A percentile compares a stretch with the other conserved stretches of the same genome.
Conservation (phyloP, 1,140 invertebrate species). For the Phymastichus coffea region DNA sequence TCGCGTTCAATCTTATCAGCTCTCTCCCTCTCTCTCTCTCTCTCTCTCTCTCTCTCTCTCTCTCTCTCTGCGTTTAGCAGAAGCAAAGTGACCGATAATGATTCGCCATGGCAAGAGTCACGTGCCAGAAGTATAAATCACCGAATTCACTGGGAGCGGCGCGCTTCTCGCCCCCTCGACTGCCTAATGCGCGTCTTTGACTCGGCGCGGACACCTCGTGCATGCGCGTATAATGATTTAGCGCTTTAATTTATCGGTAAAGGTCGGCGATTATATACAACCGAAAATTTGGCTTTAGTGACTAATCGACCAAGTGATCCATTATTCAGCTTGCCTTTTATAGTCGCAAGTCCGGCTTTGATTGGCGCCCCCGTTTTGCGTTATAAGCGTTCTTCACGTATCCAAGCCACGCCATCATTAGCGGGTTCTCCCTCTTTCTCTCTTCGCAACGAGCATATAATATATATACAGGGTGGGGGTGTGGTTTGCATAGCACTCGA, state of each 20-base stretch:
- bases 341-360: constrained; percentile 9
- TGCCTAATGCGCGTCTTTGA: constrained; percentile 46
- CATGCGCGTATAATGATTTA: constrained; percentile 9
- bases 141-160: constrained; percentile 31
- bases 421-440: not conserved
- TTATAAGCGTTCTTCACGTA: constrained; percentile 3
- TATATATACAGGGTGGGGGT: not conserved
- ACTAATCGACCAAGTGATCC: constrained; percentile 7
- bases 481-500: too few relatives aligned
- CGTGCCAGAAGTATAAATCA: constrained; percentile 54
- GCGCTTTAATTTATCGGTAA: not conserved
- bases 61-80: too few relatives aligned
- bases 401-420: not conserved
- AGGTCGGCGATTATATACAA: too few relatives aligned
- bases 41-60: not conserved
- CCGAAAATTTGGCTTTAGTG: not conserved
- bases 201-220: constrained; percentile 6
- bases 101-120: constrained; percentile 38
- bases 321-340: constrained; percentile 4
- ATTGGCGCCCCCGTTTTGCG: not conserved
- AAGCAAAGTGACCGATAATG: too few relatives aligned
- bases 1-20: constrained; percentile 16
- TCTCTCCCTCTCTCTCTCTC: not conserved
- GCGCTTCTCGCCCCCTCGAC: constrained; percentile 42
- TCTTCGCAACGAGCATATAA: not conserved